Percentiles rank a stretch among this genome's conserved stretches.
Evolutionary conservation across 2,113 vertebrate species (phyloP).

Genomic region (human): DNA sequence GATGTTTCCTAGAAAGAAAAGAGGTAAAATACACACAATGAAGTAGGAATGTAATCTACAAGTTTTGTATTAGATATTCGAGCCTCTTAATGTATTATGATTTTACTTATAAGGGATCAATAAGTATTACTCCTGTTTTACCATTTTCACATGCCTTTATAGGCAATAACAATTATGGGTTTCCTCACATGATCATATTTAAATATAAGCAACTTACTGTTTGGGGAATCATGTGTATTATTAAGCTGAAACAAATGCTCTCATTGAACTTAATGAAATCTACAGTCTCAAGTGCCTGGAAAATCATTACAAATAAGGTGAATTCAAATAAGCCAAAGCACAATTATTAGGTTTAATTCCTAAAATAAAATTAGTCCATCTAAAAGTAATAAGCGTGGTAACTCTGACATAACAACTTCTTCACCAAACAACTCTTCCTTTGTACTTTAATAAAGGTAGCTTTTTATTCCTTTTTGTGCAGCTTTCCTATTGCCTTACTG

Average conservation of each 20-base stretch:
- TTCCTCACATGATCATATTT: slow-evolving; percentile 72
- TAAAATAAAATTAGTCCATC: slow-evolving; percentile 79
- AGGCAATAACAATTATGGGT: slow-evolving; percentile 63
- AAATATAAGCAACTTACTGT: slow-evolving; percentile 78
- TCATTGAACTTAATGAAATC: slow-evolving; percentile 80
- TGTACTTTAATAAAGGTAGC: slow-evolving; percentile 52
- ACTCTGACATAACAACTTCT: slow-evolving; percentile 79
- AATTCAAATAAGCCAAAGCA: slow-evolving; percentile 77
- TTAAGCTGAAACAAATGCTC: slow-evolving; percentile 71
- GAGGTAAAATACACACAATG: slow-evolving; percentile 39
- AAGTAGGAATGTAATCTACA: slow-evolving; percentile 49
- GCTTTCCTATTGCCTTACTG: background rate
- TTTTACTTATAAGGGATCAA: slow-evolving; percentile 59
- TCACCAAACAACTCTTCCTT: slow-evolving; percentile 80
- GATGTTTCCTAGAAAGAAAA: slow-evolving; percentile 52
- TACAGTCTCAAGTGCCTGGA: slow-evolving; percentile 67
- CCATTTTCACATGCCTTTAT: slow-evolving; percentile 58
- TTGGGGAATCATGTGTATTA: slow-evolving; percentile 63
- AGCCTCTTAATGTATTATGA: slow-evolving; percentile 38
- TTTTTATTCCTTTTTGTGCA: background rate
- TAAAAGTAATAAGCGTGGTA: slow-evolving; percentile 84
- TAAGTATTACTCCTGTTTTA: slow-evolving; percentile 52
- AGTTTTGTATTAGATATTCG: slow-evolving; percentile 33
- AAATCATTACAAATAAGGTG: slow-evolving; percentile 87
- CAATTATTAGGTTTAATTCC: slow-evolving; percentile 79